These are phyloP conservation scores for Notospermus geniculatus DNA, from an alignment of 1,140 invertebrate genomes.

Conservation along the genomic window DNA sequence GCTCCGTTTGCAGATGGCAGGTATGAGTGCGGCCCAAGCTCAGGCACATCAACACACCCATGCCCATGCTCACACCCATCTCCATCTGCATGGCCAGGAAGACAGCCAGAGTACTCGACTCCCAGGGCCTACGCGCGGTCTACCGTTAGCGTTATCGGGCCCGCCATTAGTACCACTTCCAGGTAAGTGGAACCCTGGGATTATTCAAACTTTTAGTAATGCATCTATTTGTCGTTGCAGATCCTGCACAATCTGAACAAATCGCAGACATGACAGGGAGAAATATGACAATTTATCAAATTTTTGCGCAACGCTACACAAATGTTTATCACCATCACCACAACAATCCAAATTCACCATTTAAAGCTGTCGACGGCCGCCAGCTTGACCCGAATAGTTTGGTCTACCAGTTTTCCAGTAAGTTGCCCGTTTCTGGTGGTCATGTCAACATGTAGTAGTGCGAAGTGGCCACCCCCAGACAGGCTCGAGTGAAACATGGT, in stretches of 20 bases:
- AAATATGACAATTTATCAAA: conserved; percentile 45
- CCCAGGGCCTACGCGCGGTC: conserved; percentile 60
- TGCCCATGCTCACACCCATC: conserved; percentile 78
- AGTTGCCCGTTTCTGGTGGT: conserved; percentile 24
- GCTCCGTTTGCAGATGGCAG: conserved; percentile 81
- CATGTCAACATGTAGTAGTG: not conserved
- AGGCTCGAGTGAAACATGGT: conserved; percentile 1
- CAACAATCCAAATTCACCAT: conserved; percentile 36
- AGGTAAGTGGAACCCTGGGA: conserved; percentile 1
- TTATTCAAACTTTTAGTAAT: not conserved
- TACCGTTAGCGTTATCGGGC: conserved; percentile 59
- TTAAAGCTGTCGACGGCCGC: conserved; percentile 34
- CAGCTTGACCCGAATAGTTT: conserved; percentile 45
- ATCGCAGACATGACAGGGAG: conserved; percentile 33
- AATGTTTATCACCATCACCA: conserved; percentile 45
- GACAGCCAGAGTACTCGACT: conserved; percentile 16
- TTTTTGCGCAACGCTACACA: conserved; percentile 47
- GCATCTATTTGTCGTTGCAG: conserved; percentile 32
- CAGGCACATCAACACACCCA: conserved; percentile 67
- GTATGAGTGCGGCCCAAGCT: conserved; percentile 51
- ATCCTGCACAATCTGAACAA: conserved; percentile 42
- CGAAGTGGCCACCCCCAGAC: not conserved
- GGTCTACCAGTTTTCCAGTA: conserved; percentile 53
- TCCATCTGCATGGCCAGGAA: conserved; percentile 62
- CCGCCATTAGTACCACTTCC: conserved; percentile 55